Evolutionary conservation across 2,113 vertebrate genomes (phyloP).

Genomic region (Plecturocebus donacophilus): DNA sequence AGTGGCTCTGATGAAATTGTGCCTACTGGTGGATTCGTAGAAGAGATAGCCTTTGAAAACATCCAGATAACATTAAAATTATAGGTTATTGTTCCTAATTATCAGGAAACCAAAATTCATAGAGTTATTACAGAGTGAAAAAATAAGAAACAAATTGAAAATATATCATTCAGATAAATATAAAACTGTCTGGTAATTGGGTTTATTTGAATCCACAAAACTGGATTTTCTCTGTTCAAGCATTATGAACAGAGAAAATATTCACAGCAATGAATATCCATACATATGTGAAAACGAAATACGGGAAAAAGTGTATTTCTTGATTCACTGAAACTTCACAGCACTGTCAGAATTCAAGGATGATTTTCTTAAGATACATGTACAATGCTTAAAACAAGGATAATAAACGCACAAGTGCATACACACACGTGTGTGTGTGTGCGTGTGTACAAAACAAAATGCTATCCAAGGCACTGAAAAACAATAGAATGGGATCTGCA

Average conservation of each 20-base stretch:
- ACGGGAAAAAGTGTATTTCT: background rate
- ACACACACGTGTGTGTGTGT: too few relatives aligned
- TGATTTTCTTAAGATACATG: background rate
- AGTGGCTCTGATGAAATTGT: background rate
- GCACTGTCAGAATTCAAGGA: background rate
- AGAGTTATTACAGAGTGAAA: background rate
- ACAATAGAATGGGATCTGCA: background rate
- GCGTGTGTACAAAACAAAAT: too few relatives aligned
- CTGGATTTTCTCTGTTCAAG: background rate
- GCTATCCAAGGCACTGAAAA: background rate
- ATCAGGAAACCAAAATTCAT: background rate
- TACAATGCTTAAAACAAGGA: background rate
- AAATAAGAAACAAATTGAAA: background rate
- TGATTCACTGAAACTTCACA: background rate
- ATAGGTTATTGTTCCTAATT: background rate
- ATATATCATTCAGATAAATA: background rate
- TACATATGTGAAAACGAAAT: background rate
- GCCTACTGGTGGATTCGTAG: background rate
- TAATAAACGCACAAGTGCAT: background rate
- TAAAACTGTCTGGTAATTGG: background rate
- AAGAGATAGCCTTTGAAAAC: background rate
- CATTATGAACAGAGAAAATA: background rate
- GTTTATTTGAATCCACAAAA: conserved; percentile 17
- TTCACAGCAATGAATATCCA: background rate
- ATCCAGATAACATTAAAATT: background rate